Evolutionary conservation across 2,888 invertebrate genomes (phyloP), one percentile per base, ranked within the genome.

Genomic region (Leptopilina myrica): DNA sequence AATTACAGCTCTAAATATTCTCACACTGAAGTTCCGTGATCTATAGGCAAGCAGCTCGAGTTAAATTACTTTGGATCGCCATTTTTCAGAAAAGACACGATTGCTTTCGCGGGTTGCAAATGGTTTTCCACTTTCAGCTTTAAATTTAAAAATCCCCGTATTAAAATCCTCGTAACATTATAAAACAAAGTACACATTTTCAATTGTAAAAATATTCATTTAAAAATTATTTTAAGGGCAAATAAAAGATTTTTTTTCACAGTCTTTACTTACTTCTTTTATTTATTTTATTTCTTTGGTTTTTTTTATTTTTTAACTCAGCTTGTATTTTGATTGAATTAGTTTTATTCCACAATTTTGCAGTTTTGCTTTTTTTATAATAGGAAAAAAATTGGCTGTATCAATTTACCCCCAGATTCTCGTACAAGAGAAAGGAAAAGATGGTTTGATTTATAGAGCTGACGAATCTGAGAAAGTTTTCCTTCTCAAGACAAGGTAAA

Each of bases 1-100:
- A 91, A 91, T 91, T 91, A 91, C 89, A 88, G 86, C 89, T 89
- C 91, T 89, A 89, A 91, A 91, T 91, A 91, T 91, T 91, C 91
- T 88, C 89, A 86, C 88, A 86, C 88, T 87, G 88, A 87, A 87
- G 85, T 87, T 76, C 83, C 84, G 89, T 91, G 91, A 91, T 91
- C 88, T 91, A 91, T 89, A 20, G 84, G 88, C 81, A 79, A 81
- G 79, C 76, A 81, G 82, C 80, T 78, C 66, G 80, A 11, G 86
- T 85, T 89, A 89, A 91, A 91, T 91, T 91, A 90, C 91, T 89
- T 89, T 84, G 86, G 88, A 90, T 90, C 88, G 87, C 88, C 87
- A 88, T 91, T 91, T 91, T 91, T 89, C 90, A 89, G 82, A 79
- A 82, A 8, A 84, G 86, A 86, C 85, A 84, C 86, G 86, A 86